Percentiles rank a stretch among this genome's conserved stretches.
These are phyloP conservation scores for Tupaia tana DNA, from an alignment of 2,113 vertebrate species.

Conservation along the genomic window DNA sequence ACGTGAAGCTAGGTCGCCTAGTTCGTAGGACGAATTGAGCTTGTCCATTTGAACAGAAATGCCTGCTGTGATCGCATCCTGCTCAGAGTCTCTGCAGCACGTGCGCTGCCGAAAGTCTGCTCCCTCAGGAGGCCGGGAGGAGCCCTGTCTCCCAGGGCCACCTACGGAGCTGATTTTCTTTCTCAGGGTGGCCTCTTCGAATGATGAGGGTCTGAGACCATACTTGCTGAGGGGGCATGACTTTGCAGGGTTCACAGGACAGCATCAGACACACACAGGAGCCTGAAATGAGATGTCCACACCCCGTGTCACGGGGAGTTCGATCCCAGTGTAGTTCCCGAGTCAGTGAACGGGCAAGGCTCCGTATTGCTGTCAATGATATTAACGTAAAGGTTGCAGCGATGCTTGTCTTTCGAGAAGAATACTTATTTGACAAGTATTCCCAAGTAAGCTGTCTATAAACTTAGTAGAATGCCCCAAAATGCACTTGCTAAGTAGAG, in stretches of 20 bases:
- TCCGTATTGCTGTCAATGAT: not conserved
- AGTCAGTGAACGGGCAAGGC: not conserved
- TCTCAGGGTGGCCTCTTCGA: not conserved
- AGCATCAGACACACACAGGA: too few relatives aligned
- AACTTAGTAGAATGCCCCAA: slow-evolving; percentile 32
- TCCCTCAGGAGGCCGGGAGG: not conserved
- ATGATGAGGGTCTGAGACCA: not conserved
- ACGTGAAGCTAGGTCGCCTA: not conserved
- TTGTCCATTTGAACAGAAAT: not conserved
- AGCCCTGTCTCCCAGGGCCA: not conserved
- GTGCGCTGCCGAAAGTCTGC: not conserved
- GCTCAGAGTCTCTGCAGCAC: not conserved
- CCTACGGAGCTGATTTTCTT: not conserved
- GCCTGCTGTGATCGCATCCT: not conserved
- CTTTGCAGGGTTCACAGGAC: not conserved
- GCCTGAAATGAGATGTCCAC: not conserved
- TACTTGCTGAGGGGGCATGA: not conserved
- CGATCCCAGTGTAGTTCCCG: not conserved
- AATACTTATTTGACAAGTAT: not conserved
- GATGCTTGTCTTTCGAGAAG: not conserved
- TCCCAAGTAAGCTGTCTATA: slow-evolving; percentile 7
- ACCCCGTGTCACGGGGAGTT: not conserved
- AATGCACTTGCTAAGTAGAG: not conserved
- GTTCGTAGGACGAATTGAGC: not conserved
- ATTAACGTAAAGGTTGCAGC: not conserved